Percentiles rank a stretch among this genome's conserved stretches.
These are phyloP conservation scores for Cinclus cinclus DNA, from an alignment of 2,113 vertebrate genomes.

Conservation along the genomic window DNA sequence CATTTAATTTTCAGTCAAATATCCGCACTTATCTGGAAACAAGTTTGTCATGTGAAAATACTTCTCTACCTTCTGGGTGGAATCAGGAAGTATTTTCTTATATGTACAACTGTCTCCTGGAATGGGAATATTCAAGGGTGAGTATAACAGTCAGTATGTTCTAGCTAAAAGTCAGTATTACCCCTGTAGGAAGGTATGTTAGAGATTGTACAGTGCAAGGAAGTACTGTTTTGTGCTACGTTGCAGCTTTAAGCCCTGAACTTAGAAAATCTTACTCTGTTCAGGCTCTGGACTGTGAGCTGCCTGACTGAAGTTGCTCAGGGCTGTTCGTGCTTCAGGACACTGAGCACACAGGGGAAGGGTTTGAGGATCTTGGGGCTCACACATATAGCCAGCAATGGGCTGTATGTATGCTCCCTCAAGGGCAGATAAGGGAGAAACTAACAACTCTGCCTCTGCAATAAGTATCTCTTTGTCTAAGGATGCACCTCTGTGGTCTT, in stretches of 20 bases:
- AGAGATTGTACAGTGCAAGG: neutral
- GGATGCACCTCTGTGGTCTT: neutral
- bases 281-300: neutral
- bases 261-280: neutral
- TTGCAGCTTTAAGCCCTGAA: neutral
- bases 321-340: neutral
- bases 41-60: neutral
- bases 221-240: neutral
- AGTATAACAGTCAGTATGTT: neutral
- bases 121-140: neutral
- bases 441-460: neutral
- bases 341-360: neutral
- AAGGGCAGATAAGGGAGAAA: neutral
- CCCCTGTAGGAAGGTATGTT: neutral
- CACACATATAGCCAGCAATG: neutral
- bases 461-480: neutral
- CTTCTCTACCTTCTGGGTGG: neutral
- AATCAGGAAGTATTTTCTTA: constrained; percentile 6
- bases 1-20: neutral
- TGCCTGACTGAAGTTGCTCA: neutral
- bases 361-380: neutral
- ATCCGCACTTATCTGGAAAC: neutral
- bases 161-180: neutral
- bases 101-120: neutral
- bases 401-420: neutral